Evolutionary conservation across 2,888 invertebrate genomes (phyloP), one percentile per base, ranked within the genome.

Genomic region (Pollenia amentaria): DNA sequence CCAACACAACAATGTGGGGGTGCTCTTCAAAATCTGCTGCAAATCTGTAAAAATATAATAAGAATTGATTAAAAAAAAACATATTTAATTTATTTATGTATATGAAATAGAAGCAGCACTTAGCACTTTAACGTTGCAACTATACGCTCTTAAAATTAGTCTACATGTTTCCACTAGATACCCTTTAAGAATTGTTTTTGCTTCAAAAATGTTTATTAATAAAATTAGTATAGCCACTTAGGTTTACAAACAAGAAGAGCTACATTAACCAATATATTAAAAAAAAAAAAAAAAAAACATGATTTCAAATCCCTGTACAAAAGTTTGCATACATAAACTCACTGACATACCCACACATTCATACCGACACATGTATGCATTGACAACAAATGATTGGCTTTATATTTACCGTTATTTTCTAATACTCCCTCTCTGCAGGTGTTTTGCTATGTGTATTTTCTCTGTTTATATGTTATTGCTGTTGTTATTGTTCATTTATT

Each of bases 161-260:
- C 29, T 29, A 29, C 6, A 29, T 29, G 29, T 29, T 29, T 29
- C 2, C 29, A 29, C 6, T 4, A n/a, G n/a, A n/a, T n/a, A 29
- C 29, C 29, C 29, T 29, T 29, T 29, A 29, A 6, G 29, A 29
- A 29, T 29, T 29, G 29, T 70, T 70, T 40, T 40, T 42, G 75
- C 12, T 72, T 76, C 7, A 76, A 76, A 46, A 69, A 29, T 6
- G 42, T 44, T 53, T 70, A 29, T 62, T 79, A 62, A 70, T 79
- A 51, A 42, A 42, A 62, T 70, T 70, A 70, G 70, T 62, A 21
- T 16, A 18, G 69, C 70, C 62, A 62, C 42, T 42, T 16, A n/a
- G 42, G 10, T 29, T 29, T 29, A 12, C 55, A 69, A 69, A 46
- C 12, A 60, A 18, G 12, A 42, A 57, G n/a, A 44, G n/a, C 48